Conservation (phyloP, 2,113 vertebrate genomes). For the Clarias macrocephalus region DNA sequence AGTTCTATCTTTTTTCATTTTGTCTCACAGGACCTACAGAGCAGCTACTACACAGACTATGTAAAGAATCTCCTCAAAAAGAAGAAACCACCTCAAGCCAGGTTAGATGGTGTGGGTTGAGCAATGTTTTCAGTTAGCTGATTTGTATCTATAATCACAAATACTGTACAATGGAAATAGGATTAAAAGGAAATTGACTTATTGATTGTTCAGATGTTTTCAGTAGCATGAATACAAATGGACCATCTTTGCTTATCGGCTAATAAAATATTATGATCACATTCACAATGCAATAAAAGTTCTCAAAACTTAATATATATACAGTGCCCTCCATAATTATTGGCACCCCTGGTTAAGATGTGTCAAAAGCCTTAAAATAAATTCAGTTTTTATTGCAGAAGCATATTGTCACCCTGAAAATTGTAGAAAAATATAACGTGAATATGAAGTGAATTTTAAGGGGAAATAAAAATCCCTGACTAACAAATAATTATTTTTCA, state of each 20-base stretch:
- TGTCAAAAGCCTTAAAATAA: no score
- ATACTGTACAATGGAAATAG: constrained; percentile 21
- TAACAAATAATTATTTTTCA: no score
- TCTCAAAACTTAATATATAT: not conserved
- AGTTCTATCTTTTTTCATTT: not conserved
- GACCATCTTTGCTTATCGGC: not conserved
- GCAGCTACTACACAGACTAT: constrained; percentile 79
- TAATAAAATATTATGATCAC: not conserved
- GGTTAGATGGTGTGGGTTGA: constrained; percentile 60
- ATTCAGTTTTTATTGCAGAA: no score
- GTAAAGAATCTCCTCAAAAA: constrained; percentile 80
- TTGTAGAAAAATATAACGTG: no score
- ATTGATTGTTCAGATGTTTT: not conserved
- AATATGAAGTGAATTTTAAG: no score
- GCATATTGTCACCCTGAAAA: no score
- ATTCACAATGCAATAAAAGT: not conserved
- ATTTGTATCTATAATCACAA: not conserved
- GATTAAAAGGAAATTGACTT: not conserved
- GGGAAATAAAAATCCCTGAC: no score
- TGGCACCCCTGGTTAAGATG: no score
- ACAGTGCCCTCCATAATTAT: no score
- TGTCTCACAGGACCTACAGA: constrained; percentile 69
- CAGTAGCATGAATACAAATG: not conserved
- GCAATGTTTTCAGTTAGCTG: not conserved
- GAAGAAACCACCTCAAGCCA: constrained; percentile 61